Percentiles rank a stretch among this genome's conserved stretches.
Conservation (phyloP, 2,113 vertebrate species). For the Lophura nycthemera region DNA sequence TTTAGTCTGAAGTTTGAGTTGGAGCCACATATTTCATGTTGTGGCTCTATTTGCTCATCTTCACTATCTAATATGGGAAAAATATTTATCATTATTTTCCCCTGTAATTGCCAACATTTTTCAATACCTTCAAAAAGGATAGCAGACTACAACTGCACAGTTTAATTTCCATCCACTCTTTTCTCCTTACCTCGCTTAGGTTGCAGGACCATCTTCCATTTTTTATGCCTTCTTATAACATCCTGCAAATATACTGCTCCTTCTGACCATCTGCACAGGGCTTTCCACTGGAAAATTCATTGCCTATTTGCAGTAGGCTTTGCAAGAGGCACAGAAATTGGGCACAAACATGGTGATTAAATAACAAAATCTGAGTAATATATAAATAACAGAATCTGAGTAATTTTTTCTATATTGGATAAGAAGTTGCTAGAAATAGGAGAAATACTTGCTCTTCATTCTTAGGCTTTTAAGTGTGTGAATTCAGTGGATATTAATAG, state of each 20-base stretch:
- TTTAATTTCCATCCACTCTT: not conserved
- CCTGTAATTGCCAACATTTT: not conserved
- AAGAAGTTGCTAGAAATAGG: not conserved
- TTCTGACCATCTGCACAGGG: not conserved
- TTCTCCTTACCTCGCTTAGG: not conserved
- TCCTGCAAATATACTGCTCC: not conserved
- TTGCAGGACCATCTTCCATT: not conserved
- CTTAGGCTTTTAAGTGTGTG: not conserved
- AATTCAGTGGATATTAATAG: constrained; percentile 23
- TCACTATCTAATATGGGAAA: not conserved
- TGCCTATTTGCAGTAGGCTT: not conserved
- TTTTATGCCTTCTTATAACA: not conserved
- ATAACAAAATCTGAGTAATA: not conserved
- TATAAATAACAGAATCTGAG: not conserved
- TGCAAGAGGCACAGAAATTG: not conserved
- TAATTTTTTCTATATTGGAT: not conserved
- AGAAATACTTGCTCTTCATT: not conserved
- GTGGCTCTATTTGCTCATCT: not conserved
- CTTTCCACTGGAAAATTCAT: not conserved
- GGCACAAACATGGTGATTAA: not conserved
- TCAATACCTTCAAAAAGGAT: not conserved
- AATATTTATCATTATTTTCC: not conserved
- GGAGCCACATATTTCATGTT: not conserved
- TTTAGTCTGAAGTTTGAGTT: not conserved
- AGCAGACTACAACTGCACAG: not conserved